Evolutionary conservation across 1,140 invertebrate species (phyloP).

Genomic region (Samia ricini): DNA sequence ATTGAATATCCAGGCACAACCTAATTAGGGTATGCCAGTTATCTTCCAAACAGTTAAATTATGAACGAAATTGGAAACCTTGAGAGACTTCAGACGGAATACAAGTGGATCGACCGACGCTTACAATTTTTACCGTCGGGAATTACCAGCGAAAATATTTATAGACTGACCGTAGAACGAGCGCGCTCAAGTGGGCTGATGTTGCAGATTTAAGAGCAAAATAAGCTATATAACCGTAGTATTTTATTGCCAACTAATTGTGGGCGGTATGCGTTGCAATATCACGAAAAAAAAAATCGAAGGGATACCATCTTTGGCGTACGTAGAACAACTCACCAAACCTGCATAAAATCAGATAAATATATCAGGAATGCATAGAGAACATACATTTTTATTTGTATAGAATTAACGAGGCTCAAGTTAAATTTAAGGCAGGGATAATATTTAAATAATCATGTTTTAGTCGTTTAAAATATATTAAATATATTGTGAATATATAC

Average conservation of each 20-base stretch:
- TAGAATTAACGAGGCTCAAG: no score
- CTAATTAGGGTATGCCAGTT: background rate
- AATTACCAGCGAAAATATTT: conserved; percentile 11
- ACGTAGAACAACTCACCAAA: no score
- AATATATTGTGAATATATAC: no score
- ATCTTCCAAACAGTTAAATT: conserved; percentile 5
- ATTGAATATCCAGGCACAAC: background rate
- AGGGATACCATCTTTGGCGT: no score
- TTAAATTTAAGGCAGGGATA: background rate
- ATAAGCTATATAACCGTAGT: conserved; percentile 5
- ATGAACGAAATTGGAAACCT: conserved; percentile 1
- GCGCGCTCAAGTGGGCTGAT: conserved; percentile 6
- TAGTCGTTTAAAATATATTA: background rate
- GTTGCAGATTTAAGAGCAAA: conserved; percentile 9
- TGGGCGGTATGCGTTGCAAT: no score
- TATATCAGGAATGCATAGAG: no score
- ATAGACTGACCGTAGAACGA: conserved; percentile 9
- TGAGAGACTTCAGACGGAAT: background rate
- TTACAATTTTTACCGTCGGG: conserved; percentile 12
- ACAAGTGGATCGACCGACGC: background rate
- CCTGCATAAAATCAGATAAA: no score
- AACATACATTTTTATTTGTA: no score
- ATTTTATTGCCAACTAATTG: background rate
- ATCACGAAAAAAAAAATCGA: no score
- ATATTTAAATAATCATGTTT: background rate